These are phyloP conservation scores for Microctonus hyperodae DNA, from an alignment of 2,888 invertebrate species.

Conservation along the genomic window DNA sequence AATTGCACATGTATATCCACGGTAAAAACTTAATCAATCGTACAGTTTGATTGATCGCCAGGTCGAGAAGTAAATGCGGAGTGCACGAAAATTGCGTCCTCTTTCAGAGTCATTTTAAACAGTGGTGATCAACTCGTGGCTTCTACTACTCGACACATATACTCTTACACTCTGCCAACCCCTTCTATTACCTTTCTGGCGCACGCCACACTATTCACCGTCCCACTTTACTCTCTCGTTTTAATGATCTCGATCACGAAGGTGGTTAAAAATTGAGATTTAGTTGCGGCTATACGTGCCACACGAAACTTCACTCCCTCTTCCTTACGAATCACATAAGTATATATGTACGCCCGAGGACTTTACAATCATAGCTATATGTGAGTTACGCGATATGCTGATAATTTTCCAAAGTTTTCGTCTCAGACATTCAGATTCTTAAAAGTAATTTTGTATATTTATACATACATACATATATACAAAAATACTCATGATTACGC, in stretches of 20 bases:
- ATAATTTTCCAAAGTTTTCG: slow-evolving; percentile 9
- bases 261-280: slow-evolving; percentile 50
- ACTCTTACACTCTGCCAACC: slow-evolving; percentile 29
- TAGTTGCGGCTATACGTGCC: slow-evolving; percentile 32
- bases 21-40: slow-evolving; percentile 33
- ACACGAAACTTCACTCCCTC: slow-evolving; percentile 32
- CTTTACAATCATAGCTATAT: background rate
- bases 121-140: slow-evolving; percentile 30
- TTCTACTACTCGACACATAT: slow-evolving; percentile 15
- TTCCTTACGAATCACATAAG: background rate
- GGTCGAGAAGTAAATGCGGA: slow-evolving; percentile 21
- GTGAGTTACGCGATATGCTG: background rate
- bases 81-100: slow-evolving; percentile 18
- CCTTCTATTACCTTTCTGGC: slow-evolving; percentile 25
- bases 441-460: background rate
- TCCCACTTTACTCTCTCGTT: slow-evolving; percentile 26
- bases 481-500: background rate
- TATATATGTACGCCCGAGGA: background rate
- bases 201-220: background rate
- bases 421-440: background rate
- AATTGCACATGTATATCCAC: slow-evolving; percentile 3
- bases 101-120: slow-evolving; percentile 18
- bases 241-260: slow-evolving; percentile 57
- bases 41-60: slow-evolving; percentile 25
- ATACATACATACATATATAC: background rate